A percentile compares a stretch with the other conserved stretches of the same genome.
These are phyloP conservation scores for Tuberolachnus salignus DNA, from an alignment of 2,888 invertebrate species.

Conservation along the genomic window DNA sequence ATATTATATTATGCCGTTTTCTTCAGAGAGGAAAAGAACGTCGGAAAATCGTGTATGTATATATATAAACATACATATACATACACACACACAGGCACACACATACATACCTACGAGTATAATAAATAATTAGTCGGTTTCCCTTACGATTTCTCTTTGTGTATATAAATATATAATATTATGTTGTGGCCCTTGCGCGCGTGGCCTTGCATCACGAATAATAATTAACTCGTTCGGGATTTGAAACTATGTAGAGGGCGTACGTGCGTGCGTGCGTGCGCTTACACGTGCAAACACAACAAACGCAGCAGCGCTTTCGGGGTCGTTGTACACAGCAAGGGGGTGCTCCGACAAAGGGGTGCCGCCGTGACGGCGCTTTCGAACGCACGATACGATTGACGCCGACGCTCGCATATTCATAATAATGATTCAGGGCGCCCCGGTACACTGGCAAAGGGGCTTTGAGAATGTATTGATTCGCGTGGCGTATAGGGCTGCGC, in stretches of 20 bases:
- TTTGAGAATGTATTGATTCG: slow-evolving; percentile 41
- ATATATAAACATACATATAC: too few relatives aligned
- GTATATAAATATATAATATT: neutral
- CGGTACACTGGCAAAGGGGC: slow-evolving; percentile 25
- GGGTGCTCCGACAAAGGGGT: slow-evolving; percentile 8
- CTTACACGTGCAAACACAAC: too few relatives aligned
- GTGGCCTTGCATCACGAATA: too few relatives aligned
- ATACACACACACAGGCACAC: too few relatives aligned
- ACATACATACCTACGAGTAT: neutral
- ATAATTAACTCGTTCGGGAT: too few relatives aligned
- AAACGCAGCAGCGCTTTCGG: neutral
- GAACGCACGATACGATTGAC: neutral
- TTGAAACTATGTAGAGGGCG: too few relatives aligned
- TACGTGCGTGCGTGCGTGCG: too few relatives aligned
- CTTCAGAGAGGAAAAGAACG: too few relatives aligned
- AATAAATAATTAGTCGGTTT: too few relatives aligned
- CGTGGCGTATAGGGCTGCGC: neutral
- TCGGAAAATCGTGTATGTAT: too few relatives aligned
- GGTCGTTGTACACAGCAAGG: slow-evolving; percentile 33
- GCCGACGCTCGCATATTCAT: neutral
- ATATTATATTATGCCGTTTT: too few relatives aligned
- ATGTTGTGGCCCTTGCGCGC: neutral
- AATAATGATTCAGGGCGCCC: slow-evolving; percentile 26
- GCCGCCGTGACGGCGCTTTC: neutral
- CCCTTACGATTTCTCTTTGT: too few relatives aligned